Percentiles rank a stretch among this genome's conserved stretches.
phyloP scores from a whole-genome alignment of 2,113 vertebrate species.

The Callocephalon fimbriatum region DNA sequence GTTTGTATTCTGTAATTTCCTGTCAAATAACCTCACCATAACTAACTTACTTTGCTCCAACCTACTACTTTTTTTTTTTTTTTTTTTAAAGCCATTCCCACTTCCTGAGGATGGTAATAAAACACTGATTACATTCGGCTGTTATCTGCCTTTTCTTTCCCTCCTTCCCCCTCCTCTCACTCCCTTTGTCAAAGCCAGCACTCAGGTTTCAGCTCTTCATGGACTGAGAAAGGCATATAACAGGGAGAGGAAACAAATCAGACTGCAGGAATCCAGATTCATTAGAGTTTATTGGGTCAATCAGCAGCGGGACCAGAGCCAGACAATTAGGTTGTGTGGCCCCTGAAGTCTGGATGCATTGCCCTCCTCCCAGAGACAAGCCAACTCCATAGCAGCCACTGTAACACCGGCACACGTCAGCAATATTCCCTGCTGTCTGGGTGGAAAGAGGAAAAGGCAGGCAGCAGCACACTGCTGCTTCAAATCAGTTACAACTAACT shows the following conservation, averaged over 20 bases:
- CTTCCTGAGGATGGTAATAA: slow-evolving; percentile 85
- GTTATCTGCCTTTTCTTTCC: slow-evolving; percentile 74
- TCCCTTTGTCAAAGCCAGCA: slow-evolving; percentile 60
- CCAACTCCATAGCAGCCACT: neutral
- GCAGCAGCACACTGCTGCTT: neutral
- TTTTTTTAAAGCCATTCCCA: slow-evolving; percentile 50
- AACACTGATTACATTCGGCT: slow-evolving; percentile 81
- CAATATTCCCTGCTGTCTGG: neutral
- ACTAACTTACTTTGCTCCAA: slow-evolving; percentile 83
- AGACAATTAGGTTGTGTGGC: slow-evolving; percentile 22
- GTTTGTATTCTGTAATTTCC: slow-evolving; percentile 86
- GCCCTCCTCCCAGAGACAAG: neutral
- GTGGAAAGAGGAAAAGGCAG: neutral
- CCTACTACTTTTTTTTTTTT: slow-evolving; percentile 1
- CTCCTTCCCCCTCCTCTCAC: slow-evolving; percentile 7
- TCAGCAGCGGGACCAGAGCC: slow-evolving; percentile 52
- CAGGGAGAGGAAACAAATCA: slow-evolving; percentile 71
- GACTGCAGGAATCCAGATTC: slow-evolving; percentile 70
- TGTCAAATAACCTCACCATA: slow-evolving; percentile 83
- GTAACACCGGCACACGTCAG: neutral
- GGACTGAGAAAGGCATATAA: neutral
- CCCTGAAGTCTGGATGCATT: neutral
- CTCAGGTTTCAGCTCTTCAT: slow-evolving; percentile 67
- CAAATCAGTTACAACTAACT: neutral
- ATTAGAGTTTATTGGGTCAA: slow-evolving; percentile 73